Evolutionary conservation across 2,888 invertebrate species (phyloP), one percentile per base, ranked within the genome.

Genomic region (Drosophila mettleri): DNA sequence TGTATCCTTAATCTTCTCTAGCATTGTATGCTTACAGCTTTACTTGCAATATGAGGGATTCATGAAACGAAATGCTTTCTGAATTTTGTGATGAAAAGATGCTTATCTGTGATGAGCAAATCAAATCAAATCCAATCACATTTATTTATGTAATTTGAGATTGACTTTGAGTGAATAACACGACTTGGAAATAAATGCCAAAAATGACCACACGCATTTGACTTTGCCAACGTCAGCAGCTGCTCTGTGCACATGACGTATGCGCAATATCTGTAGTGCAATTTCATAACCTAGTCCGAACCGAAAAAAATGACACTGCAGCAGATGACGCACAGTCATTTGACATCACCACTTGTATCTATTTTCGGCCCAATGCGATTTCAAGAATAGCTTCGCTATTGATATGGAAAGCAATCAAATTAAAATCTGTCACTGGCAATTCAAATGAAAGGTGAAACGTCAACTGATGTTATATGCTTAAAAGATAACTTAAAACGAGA

Each of bases 181-280:
- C 43, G 49, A 27, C 27, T 46, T 16, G 12, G n/a, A 20, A 8
- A 1, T 43, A 7, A 9, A 14, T 29, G 12, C 8, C 34, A 41
- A 31, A 16, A 22, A 12, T 22, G 16, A 6, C 16, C 18, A 16
- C 12, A 41, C 36, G 31, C 34, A 33, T 18, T 22, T 14, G 20
- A 36, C 31, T 46, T 18, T n/a, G 48, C 33, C 38, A 43, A 54
- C 48, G 55, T 31, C 36, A 51, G 18, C 34, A 5, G 9, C 22
- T 57, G 52, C 20, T 58, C 41, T 43, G 34, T 14, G 22, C 27
- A 36, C 49, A 80, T 59, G 66, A 62, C 70, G 74, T 59, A 62
- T 74, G 24, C 51, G 55, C 41, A 34, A 63, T 62, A 41, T 54
- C 62, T 43, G 22, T 20, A 39, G 45, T 41, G 48, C 33, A 22